Evolutionary conservation across 2,113 vertebrate genomes (phyloP).

Genomic region (Macroglossus sobrinus): DNA sequence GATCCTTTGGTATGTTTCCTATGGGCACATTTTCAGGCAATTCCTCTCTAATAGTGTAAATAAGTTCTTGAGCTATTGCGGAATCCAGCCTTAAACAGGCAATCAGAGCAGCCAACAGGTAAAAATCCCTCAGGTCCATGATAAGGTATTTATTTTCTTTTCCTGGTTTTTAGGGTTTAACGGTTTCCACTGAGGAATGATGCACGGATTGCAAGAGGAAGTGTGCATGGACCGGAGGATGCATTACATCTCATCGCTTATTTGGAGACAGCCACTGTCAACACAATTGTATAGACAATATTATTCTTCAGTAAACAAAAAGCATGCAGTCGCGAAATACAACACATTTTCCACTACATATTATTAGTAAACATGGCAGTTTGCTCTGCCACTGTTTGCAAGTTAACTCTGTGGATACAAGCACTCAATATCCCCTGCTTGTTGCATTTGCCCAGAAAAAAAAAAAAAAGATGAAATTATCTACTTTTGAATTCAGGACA

Average conservation of each 20-base stretch:
- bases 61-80: conserved; percentile 97
- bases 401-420: conserved; percentile 75
- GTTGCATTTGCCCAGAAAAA: conserved; percentile 59
- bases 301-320: conserved; percentile 82
- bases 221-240: conserved; percentile 85
- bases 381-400: conserved; percentile 59
- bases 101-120: conserved; percentile 95
- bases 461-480: conserved; percentile 69
- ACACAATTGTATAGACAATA: conserved; percentile 90
- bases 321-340: conserved; percentile 71
- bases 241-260: conserved; percentile 88
- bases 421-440: conserved; percentile 60
- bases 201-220: conserved; percentile 83
- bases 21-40: conserved; percentile 98
- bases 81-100: conserved; percentile 98
- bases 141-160: conserved; percentile 87
- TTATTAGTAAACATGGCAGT: conserved; percentile 72
- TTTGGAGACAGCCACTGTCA: conserved; percentile 90
- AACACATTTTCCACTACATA: conserved; percentile 70
- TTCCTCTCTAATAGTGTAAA: conserved; percentile 99
- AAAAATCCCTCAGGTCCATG: conserved; percentile 99
- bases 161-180: conserved; percentile 83
- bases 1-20: conserved; percentile 99
- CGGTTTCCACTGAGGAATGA: conserved; percentile 81
- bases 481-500: conserved; percentile 77